phyloP scores from a whole-genome alignment of 2,888 invertebrate genomes.

The Venusia cambrica region DNA sequence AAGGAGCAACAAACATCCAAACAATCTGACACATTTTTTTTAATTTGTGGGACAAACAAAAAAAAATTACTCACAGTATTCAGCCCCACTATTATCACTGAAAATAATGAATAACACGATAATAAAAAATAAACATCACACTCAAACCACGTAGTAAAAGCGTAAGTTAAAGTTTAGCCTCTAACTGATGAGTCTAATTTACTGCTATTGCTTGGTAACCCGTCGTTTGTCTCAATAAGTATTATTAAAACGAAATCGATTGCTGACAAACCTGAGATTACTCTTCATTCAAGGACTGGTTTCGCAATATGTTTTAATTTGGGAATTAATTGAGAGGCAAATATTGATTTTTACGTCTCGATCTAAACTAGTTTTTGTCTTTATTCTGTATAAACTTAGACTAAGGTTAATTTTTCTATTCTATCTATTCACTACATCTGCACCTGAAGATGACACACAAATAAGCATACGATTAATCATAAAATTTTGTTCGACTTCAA shows the following conservation, averaged over 20 bases:
- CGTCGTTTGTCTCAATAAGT: conserved; percentile 48
- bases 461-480: conserved; percentile 68
- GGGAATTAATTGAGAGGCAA: conserved; percentile 22
- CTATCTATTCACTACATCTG: conserved; percentile 34
- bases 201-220: conserved; percentile 31
- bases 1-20: too few relatives aligned
- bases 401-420: background rate
- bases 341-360: conserved; percentile 21
- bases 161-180: too few relatives aligned
- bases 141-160: too few relatives aligned
- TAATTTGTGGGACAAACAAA: too few relatives aligned
- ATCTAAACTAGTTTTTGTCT: conserved; percentile 8
- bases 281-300: conserved; percentile 40
- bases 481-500: conserved; percentile 68
- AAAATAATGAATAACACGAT: too few relatives aligned
- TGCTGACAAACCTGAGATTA: conserved; percentile 41
- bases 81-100: too few relatives aligned
- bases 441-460: conserved; percentile 37
- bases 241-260: conserved; percentile 39
- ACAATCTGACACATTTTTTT: too few relatives aligned
- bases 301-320: conserved; percentile 25
- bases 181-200: conserved; percentile 27
- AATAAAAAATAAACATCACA: too few relatives aligned
- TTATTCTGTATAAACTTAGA: too few relatives aligned
- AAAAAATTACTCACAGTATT: too few relatives aligned